Percentiles rank a stretch among this genome's conserved stretches.
These are phyloP conservation scores for Vespertilio murinus DNA, from an alignment of 2,797 vertebrate species.

Conservation along the genomic window DNA sequence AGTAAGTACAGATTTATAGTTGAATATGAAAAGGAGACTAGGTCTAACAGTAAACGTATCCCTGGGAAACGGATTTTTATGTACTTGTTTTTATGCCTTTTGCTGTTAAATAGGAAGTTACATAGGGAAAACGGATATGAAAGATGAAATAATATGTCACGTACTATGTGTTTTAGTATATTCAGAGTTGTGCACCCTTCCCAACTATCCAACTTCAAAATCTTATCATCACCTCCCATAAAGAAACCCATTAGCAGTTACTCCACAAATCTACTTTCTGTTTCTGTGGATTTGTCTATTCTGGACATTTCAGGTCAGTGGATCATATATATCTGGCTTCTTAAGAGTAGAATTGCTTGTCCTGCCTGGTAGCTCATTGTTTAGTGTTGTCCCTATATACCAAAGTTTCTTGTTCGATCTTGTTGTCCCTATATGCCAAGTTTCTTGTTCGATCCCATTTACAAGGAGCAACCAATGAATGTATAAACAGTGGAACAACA, in stretches of 20 bases:
- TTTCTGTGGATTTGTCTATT: background rate
- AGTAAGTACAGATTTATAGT: constrained; percentile 8
- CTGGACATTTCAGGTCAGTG: background rate
- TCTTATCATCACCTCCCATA: background rate
- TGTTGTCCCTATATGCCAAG: too few species aligned
- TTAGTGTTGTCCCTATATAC: background rate
- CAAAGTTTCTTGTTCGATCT: too few species aligned
- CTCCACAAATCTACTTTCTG: background rate
- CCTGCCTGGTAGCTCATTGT: background rate
- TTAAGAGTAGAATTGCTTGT: background rate
- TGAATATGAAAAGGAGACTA: background rate
- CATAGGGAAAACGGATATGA: background rate
- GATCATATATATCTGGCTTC: background rate
- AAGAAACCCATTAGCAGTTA: background rate
- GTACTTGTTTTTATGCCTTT: background rate
- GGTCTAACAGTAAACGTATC: background rate
- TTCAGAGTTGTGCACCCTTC: background rate
- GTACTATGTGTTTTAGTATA: background rate
- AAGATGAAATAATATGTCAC: background rate
- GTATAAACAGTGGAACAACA: background rate
- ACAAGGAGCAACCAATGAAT: background rate
- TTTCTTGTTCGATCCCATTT: background rate
- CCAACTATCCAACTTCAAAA: background rate
- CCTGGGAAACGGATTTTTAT: background rate
- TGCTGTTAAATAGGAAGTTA: constrained; percentile 31